Evolutionary conservation across 2,113 vertebrate species (phyloP), one percentile per base, ranked within the genome.

Genomic region (Leucosticte australis): DNA sequence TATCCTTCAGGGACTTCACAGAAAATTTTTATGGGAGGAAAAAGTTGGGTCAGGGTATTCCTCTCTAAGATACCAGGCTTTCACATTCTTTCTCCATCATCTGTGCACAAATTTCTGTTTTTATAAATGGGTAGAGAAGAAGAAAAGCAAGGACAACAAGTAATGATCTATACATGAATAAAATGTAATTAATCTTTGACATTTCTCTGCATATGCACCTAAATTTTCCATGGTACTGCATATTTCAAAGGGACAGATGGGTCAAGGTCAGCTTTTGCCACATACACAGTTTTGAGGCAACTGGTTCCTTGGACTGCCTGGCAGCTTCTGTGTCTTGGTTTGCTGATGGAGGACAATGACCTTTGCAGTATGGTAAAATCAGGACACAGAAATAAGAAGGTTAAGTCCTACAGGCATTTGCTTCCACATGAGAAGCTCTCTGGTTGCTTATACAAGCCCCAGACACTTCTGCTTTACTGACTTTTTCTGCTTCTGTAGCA

Each of bases 361-460:
- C 17, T 70, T 30, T 2, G 0, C 20, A 52, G 18, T 9, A n/a
- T 23, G 27, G n/a, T 75, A 70, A 64, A 69, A 42, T 4, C 13
- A 42, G 20, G 10, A 78, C 42, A 56, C 18, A 62, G 50, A 68
- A n/a, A 37, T 20, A 64, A 35, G 5, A 11, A 12, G 7, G 4
- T 16, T 50, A 27, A 13, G 12, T 73, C 71, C 19, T 76, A n/a
- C 59, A 70, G 37, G 13, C 11, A 28, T 71, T 44, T 46, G 4
- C 7, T 70, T 44, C 17, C 3, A 75, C 5, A 2, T 31, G 26
- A 41, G 20, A 71, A 76, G 22, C 2, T 83, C 44, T 64, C 31
- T 1, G 2, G 55, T 64, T 71, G 4, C 13, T 73, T 87, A n/a
- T 8, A 28, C 0, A 1, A 64, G 10, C 4, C 31, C 30, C 71